Percentiles rank a stretch among this genome's conserved stretches.
These are phyloP conservation scores for Pollenia griseotomentosa DNA, from an alignment of 2,888 invertebrate genomes.

Conservation along the genomic window DNA sequence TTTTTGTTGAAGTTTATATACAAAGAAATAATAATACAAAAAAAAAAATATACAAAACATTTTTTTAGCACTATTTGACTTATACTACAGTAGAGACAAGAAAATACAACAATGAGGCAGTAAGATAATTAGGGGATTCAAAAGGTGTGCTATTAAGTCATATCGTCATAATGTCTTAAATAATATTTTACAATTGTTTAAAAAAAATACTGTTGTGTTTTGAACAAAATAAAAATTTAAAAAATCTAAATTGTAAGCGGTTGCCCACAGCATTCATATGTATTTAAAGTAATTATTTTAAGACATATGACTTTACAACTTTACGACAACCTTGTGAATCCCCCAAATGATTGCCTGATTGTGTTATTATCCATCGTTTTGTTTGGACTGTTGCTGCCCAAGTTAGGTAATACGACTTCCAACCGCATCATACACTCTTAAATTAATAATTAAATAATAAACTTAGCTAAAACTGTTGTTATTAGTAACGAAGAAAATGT, in stretches of 20 bases:
- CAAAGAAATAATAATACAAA: slow-evolving; percentile 50
- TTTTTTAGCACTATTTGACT: slow-evolving; percentile 35
- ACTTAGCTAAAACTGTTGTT: slow-evolving; percentile 53
- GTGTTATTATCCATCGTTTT: slow-evolving; percentile 1
- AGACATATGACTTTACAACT: no score
- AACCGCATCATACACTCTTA: slow-evolving; percentile 2
- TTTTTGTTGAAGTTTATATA: slow-evolving; percentile 15
- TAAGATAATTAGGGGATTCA: no score
- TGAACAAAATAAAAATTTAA: no score
- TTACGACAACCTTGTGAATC: no score
- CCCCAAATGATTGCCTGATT: slow-evolving; percentile 26
- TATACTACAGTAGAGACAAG: slow-evolving; percentile 6
- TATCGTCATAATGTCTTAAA: no score
- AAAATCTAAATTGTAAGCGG: no score
- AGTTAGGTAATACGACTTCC: slow-evolving; percentile 22
- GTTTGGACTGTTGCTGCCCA: slow-evolving; percentile 44
- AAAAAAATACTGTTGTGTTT: no score
- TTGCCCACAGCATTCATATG: no score
- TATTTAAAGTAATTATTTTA: no score
- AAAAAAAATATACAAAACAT: slow-evolving; percentile 55
- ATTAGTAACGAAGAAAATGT: slow-evolving; percentile 26
- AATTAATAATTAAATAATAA: slow-evolving; percentile 38
- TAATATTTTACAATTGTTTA: no score
- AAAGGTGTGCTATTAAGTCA: no score
- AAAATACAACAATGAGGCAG: slow-evolving; percentile 28